Evolutionary conservation across 2,888 invertebrate species (phyloP).

Genomic region (Carterocephalus palaemon): DNA sequence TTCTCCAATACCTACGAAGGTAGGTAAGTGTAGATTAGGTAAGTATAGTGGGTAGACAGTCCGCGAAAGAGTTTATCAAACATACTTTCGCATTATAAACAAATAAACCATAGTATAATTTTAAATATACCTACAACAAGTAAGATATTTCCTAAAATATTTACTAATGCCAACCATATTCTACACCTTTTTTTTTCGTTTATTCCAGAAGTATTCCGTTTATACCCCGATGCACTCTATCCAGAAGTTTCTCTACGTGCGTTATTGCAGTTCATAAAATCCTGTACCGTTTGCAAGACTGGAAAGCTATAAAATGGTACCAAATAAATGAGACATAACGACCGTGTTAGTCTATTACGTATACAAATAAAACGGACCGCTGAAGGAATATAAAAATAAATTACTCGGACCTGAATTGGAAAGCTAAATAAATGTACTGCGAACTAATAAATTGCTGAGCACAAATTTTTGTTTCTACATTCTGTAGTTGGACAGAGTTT

Average conservation of each 20-base stretch:
- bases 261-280: conserved; percentile 36
- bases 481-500: not conserved
- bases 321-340: conserved; percentile 20
- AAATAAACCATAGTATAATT: too few relatives aligned
- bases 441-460: conserved; percentile 6
- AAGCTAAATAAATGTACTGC: conserved; percentile 7
- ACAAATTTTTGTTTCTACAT: not conserved
- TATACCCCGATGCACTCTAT: conserved; percentile 11
- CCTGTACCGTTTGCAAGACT: conserved; percentile 17
- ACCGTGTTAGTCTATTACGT: conserved; percentile 20
- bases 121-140: too few relatives aligned
- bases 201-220: too few relatives aligned
- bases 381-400: conserved; percentile 17
- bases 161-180: too few relatives aligned
- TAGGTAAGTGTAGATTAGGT: too few relatives aligned
- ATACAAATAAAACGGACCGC: conserved; percentile 15
- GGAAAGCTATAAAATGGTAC: conserved; percentile 14
- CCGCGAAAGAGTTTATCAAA: too few relatives aligned
- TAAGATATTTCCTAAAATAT: too few relatives aligned
- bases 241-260: conserved; percentile 22
- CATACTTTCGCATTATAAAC: too few relatives aligned
- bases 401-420: conserved; percentile 9
- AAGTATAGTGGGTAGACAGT: too few relatives aligned
- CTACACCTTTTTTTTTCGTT: too few relatives aligned
- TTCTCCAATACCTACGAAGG: too few relatives aligned